A percentile compares a stretch with the other conserved stretches of the same genome.
Conservation (phyloP, 1,140 invertebrate species). For the Spodoptera frugiperda region DNA sequence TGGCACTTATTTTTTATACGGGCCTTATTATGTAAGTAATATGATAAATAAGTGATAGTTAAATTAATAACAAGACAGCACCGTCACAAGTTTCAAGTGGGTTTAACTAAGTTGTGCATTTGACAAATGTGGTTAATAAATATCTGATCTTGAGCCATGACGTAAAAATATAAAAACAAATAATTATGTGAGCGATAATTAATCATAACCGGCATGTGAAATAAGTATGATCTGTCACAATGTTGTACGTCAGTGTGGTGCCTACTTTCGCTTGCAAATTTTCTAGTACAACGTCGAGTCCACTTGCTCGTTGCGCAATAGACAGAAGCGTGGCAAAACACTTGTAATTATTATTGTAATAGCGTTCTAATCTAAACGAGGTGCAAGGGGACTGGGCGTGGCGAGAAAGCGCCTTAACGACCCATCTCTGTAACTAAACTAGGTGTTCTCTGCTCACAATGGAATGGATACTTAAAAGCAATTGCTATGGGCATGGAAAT, state of each 20-base stretch:
- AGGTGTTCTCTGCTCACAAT: conserved; percentile 15
- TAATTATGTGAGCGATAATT: conserved; percentile 22
- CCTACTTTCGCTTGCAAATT: conserved; percentile 77
- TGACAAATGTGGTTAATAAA: conserved; percentile 36
- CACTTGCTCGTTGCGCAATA: conserved; percentile 60
- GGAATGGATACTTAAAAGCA: conserved; percentile 23
- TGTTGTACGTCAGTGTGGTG: conserved; percentile 44
- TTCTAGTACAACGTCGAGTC: conserved; percentile 58
- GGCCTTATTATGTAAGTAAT: conserved; percentile 22
- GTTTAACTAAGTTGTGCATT: conserved; percentile 24
- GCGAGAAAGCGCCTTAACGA: conserved; percentile 55
- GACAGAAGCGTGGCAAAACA: conserved; percentile 59
- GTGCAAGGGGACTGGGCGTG: conserved; percentile 47
- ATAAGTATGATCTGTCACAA: conserved; percentile 52
- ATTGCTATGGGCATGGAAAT: conserved; percentile 20
- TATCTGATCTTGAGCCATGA: conserved; percentile 13
- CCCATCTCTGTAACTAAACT: conserved; percentile 25
- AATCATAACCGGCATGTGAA: conserved; percentile 30
- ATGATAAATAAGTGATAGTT: conserved; percentile 35
- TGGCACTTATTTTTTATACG: conserved; percentile 13
- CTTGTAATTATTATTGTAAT: conserved; percentile 75
- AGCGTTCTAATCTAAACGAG: conserved; percentile 71
- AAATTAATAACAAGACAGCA: conserved; percentile 17
- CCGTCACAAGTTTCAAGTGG: conserved; percentile 4
- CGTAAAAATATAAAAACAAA: conserved; percentile 38